Base-by-base conservation (phyloP, 2,888 invertebrate species). In the Hydropsyche betteni region DNA sequence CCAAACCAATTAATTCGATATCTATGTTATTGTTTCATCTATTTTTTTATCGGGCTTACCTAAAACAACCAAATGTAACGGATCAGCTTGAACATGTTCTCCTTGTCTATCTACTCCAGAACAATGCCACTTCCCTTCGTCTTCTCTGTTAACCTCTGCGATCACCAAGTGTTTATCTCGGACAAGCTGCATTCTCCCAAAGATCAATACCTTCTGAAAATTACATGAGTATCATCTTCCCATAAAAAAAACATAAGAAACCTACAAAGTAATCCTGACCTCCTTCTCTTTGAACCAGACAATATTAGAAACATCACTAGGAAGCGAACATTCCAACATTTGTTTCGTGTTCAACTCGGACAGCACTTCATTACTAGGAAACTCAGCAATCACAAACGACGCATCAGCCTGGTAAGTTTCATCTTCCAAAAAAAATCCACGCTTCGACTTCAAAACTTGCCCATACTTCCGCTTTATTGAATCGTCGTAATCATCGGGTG, bases 61-160 rank as follows among this genome's bases (percentile, higher is more conserved):
- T 64, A 64, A 64, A 36, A 64, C 64, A 16, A 36, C 36, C 8
- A 33, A 16, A 34, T 36, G 44, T 73, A 68, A 55, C 58, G 72
- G 69, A 53, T 71, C 78, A 78, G 72, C 74, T 70, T 68, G 34
- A 34, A 38, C 71, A 53, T 70, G 64, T 55, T 53, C 74, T 68
- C 52, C 73, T 44, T 53, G 58, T 68, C n/a, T 58, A 33, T 24
- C 61, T 70, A 68, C 51, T 64, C 73, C 75, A 68, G 75, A 69
- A 76, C 77, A 74, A 58, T 51, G 52, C 79, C 76, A 79, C 24
- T 71, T 69, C n/a, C 76, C 76, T 51, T 75, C 77, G 75, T 79
- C 80, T 80, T 81, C 81, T 79, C 81, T 79, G 79, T 80, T 81
- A 79, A 80, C 80, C 77, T 80, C 80, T 77, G 78, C 77, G 75